Evolutionary conservation across 2,113 vertebrate species (phyloP).

Genomic region (Tursiops truncatus): DNA sequence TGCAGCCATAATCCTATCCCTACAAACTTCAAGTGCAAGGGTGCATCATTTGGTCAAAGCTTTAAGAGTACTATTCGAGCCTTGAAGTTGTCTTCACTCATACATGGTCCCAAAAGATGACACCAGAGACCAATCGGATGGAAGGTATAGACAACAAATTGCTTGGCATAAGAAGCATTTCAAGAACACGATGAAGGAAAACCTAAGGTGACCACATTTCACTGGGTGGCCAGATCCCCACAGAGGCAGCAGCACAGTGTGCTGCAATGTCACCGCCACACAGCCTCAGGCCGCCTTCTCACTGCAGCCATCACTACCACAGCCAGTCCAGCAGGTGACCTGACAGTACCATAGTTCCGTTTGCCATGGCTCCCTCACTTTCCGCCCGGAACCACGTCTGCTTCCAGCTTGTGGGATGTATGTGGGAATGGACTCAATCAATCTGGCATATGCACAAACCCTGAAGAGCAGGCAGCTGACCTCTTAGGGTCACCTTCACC

Average conservation of each 20-base stretch:
- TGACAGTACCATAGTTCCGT: fast-evolving
- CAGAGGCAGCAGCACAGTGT: background rate
- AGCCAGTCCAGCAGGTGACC: background rate
- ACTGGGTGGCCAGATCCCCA: background rate
- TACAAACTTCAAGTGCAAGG: background rate
- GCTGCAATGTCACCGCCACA: fast-evolving
- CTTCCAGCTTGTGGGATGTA: fast-evolving
- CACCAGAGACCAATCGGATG: background rate
- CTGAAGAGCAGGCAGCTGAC: background rate
- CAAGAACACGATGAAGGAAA: background rate
- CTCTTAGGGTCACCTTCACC: background rate
- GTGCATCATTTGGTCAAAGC: background rate
- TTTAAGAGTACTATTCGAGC: background rate
- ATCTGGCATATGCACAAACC: no score
- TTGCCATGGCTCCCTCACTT: background rate
- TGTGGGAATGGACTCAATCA: background rate
- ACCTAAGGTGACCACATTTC: background rate
- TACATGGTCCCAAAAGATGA: background rate
- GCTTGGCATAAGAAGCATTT: background rate
- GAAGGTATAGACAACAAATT: background rate
- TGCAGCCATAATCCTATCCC: no score
- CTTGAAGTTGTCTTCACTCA: background rate
- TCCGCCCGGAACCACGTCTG: no score
- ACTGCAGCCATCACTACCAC: background rate
- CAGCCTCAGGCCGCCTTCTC: background rate